Conservation (phyloP, 2,888 invertebrate species). For the Cancer borealis region DNA sequence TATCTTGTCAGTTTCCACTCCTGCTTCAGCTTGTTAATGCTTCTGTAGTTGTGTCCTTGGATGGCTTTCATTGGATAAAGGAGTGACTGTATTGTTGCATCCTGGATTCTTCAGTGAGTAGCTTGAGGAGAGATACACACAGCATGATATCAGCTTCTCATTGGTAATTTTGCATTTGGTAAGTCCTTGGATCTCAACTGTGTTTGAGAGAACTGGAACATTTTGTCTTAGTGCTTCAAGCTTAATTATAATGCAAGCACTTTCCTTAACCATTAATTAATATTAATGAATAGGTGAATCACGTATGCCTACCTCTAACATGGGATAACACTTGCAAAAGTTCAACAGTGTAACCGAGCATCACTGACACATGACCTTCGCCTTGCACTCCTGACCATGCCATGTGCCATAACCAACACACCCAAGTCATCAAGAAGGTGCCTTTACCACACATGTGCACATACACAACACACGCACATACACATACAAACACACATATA, state of each 20-base stretch:
- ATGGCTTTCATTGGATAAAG: not conserved
- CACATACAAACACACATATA: not conserved
- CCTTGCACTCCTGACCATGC: not conserved
- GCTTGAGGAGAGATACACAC: not conserved
- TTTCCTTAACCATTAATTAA: not conserved
- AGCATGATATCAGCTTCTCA: not conserved
- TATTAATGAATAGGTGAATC: not conserved
- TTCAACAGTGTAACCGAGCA: not conserved
- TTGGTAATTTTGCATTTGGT: not conserved
- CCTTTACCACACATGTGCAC: not conserved
- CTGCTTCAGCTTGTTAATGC: not conserved
- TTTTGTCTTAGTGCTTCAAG: not conserved
- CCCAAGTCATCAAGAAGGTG: not conserved
- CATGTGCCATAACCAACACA: not conserved
- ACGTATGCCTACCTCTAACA: not conserved
- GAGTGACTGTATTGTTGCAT: not conserved
- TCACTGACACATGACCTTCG: not conserved
- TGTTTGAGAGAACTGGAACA: not conserved
- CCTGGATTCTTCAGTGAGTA: not conserved
- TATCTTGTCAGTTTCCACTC: not conserved
- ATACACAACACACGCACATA: not conserved
- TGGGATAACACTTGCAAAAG: not conserved
- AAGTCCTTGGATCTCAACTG: not conserved
- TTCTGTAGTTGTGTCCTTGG: not conserved
- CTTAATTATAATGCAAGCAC: not conserved